Evolutionary conservation across 2,888 invertebrate genomes (phyloP), one percentile per base, ranked within the genome.

Genomic region (Protula sp.): DNA sequence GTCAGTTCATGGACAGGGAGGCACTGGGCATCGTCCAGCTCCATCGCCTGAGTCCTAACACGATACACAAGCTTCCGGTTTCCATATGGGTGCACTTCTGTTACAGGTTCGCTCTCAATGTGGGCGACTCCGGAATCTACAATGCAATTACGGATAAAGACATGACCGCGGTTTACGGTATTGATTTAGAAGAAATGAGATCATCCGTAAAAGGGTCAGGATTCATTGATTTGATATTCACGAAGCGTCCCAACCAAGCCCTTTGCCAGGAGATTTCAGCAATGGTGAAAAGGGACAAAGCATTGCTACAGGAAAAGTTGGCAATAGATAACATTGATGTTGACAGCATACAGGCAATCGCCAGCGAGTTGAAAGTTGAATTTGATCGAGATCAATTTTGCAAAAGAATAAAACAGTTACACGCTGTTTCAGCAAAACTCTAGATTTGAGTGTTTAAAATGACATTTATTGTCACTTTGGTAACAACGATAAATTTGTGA

Each of bases 51-150:
- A 1, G 14, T 1, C 27, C 27, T 1, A n/a, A 59, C 19, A 19
- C 55, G 19, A 24, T 56, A 19, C 22, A 30, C 1, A 26, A 47
- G 3, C 38, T 62, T 14, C 62, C 62, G 9, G 19, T 47, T 2
- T 47, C 55, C 30, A 38, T 62, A 27, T 62, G 62, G 62, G n/a
- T 38, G 2, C 62, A 62, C 27, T 62, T 53, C 38, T 27, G 59
- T 47, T 62, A 29, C 54, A 28, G 62, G 4, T 62, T 53, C 50
- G 52, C 54, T 4, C 28, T 62, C 3, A 62, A 62, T 47, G 30
- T 62, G 24, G 62, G 62, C 4, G 62, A 62, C 38, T 62, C 62
- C 1, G 62, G 62, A 2, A 38, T 62, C 47, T 62, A 59, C 26
- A 62, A 62, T 28, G 52, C 56, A 4, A 31, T 62, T 30, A 59